Percentiles rank a stretch among this genome's conserved stretches.
These are phyloP conservation scores for Atherix ibis DNA, from an alignment of 2,888 invertebrate genomes.

Conservation along the genomic window DNA sequence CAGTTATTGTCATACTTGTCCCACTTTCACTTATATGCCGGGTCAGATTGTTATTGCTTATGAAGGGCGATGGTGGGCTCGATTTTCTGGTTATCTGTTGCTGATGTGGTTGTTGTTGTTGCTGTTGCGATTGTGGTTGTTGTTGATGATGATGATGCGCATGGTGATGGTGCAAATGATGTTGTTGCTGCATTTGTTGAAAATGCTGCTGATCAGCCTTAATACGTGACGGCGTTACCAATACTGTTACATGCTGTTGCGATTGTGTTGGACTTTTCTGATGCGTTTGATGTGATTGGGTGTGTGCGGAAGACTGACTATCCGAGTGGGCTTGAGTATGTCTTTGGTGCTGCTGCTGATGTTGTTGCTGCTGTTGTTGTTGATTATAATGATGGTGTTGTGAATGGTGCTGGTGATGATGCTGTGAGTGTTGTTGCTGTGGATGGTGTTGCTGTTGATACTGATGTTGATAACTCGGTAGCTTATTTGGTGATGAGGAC, in stretches of 20 bases:
- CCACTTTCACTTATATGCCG: conserved; percentile 18
- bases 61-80: conserved; percentile 13
- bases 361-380: conserved; percentile 16
- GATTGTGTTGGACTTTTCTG: conserved; percentile 20
- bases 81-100: conserved; percentile 13
- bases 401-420: conserved; percentile 16
- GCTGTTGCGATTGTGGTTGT: conserved; percentile 21
- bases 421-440: conserved; percentile 9
- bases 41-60: conserved; percentile 10
- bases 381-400: no score
- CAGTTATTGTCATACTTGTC: conserved; percentile 13
- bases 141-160: conserved; percentile 22
- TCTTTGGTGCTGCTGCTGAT: conserved; percentile 20
- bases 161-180: conserved; percentile 15
- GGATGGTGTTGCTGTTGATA: conserved; percentile 18
- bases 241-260: conserved; percentile 34
- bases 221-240: conserved; percentile 36
- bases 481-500: conserved; percentile 27
- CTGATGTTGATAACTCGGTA: conserved; percentile 24
- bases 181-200: conserved; percentile 17
- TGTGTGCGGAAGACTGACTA: no score
- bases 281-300: conserved; percentile 6
- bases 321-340: conserved; percentile 6
- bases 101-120: conserved; percentile 25
- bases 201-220: conserved; percentile 26